Evolutionary conservation across 1,140 invertebrate species (phyloP), one percentile per base, ranked within the genome.

Genomic region (Tribolium madens): DNA sequence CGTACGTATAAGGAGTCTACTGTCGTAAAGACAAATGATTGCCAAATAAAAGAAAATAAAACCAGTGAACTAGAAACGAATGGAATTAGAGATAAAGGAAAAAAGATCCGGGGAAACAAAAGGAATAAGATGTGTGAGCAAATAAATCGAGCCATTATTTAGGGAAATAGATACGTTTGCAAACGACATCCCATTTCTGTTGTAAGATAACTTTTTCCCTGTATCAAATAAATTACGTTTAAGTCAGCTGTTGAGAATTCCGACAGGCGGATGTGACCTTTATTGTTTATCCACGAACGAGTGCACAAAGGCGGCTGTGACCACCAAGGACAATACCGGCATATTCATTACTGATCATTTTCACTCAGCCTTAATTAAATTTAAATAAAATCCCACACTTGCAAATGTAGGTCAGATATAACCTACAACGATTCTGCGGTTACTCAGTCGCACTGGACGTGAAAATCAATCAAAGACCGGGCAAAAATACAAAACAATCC

Each of bases 31-130:
- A 78, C 71, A 74, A 78, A 78, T 75, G 76, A 78, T 75, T 78
- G 73, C 73, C 72, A 78, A 78, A 75, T 75, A 75, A 78, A 78
- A 78, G 76, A 75, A 78, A 78, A 78, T 75, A 75, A 78, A 78
- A 71, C 72, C 68, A 74, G 52, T 64, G 76, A 75, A 60, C 52
- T 68, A 74, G 76, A 78, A 78, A 78, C 60, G 47, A 78, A 71
- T 70, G 64, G 73, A 69, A 78, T 70, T 69, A 75, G 69, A 78
- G 73, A 78, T 76, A 76, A 78, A 70, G 57, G 52, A 76, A 76
- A 64, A 64, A 64, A 64, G 57, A 64, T 31, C 57, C 57, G 57
- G 26, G 57, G 57, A 69, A 77, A 77, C 36, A 73, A 73, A 77
- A 33, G 70, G 46, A 72, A 72, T 50, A 79, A 79, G 78, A 76